phyloP scores from a whole-genome alignment of 2,888 invertebrate species.

The Tribolium freemani region DNA sequence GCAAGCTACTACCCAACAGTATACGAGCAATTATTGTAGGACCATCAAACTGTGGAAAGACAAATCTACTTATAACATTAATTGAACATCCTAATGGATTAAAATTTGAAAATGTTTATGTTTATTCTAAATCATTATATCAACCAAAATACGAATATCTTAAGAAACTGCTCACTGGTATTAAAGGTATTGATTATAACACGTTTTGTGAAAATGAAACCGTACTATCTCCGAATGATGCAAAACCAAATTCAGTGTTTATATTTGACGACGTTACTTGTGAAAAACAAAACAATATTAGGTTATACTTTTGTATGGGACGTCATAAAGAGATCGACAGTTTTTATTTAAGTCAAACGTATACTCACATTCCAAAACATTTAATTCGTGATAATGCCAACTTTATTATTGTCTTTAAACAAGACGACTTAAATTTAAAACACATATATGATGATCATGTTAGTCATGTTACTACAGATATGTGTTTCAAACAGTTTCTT shows the following conservation, averaged over 20 bases:
- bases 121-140: too few species aligned
- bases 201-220: constrained; percentile 47
- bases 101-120: too few species aligned
- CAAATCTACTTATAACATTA: constrained; percentile 58
- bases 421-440: constrained; percentile 61
- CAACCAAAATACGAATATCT: too few species aligned
- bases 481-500: too few species aligned
- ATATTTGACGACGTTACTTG: too few species aligned
- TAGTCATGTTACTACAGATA: too few species aligned
- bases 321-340: too few species aligned
- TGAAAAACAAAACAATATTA: too few species aligned
- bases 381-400: constrained; percentile 62
- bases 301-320: too few species aligned
- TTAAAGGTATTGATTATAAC: constrained; percentile 53
- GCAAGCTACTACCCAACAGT: constrained; percentile 54
- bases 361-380: constrained; percentile 62
- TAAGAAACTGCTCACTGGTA: constrained; percentile 47
- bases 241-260: too few species aligned
- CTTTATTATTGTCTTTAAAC: constrained; percentile 60
- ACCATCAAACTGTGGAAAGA: constrained; percentile 63
- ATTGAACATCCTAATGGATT: too few species aligned
- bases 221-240: constrained; percentile 47
- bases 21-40: constrained; percentile 57
- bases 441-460: too few species aligned
- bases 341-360: constrained; percentile 56